phyloP scores from a whole-genome alignment of 2,797 vertebrate genomes.

The Myotis pilosus region DNA sequence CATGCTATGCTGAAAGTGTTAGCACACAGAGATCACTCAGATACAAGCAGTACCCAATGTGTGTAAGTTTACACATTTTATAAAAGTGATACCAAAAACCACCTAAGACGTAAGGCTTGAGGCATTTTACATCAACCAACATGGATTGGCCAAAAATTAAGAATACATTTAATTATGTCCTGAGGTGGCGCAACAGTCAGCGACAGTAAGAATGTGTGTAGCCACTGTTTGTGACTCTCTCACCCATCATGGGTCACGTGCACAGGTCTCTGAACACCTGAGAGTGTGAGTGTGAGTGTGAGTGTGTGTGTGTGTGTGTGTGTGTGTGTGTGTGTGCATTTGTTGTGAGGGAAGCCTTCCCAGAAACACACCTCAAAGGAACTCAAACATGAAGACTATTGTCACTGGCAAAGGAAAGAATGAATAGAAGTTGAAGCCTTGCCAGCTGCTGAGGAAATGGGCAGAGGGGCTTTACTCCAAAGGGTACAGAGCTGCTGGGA shows the following conservation, averaged over 20 bases:
- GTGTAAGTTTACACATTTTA: not conserved
- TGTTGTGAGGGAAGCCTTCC: slow-evolving; percentile 63
- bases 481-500: slow-evolving; percentile 61
- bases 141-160: not conserved
- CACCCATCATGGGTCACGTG: not conserved
- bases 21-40: not conserved
- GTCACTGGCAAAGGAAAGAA: slow-evolving; percentile 76
- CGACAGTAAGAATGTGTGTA: not conserved
- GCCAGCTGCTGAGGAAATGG: slow-evolving; percentile 71
- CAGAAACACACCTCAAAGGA: slow-evolving; percentile 69
- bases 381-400: slow-evolving; percentile 74
- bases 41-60: not conserved
- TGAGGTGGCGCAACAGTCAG: not conserved
- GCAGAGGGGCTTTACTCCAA: slow-evolving; percentile 74
- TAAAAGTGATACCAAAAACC: not conserved
- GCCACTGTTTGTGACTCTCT: slow-evolving; percentile 48
- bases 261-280: not conserved
- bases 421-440: slow-evolving; percentile 65
- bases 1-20: not conserved
- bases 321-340: not conserved
- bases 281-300: too few relatives aligned
- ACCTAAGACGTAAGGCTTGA: not conserved
- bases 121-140: not conserved
- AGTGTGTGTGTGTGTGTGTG: not conserved
- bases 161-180: not conserved